Percentiles rank a stretch among this genome's conserved stretches.
Evolutionary conservation across 2,888 invertebrate genomes (phyloP).

Genomic region (Erebia epiphron): DNA sequence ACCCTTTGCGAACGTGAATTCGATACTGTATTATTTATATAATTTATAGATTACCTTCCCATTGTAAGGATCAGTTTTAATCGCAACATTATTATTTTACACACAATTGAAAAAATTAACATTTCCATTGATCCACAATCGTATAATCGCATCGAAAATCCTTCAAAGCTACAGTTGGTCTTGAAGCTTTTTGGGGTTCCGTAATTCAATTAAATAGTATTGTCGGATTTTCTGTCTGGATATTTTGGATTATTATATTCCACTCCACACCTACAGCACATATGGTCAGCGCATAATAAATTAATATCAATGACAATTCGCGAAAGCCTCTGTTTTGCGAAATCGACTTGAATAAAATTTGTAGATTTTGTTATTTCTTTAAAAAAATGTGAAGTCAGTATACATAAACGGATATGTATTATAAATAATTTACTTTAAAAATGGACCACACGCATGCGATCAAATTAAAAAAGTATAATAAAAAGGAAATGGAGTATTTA

Average conservation of each 20-base stretch:
- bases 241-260: too few relatives aligned
- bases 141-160: slow-evolving; percentile 4
- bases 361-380: not conserved
- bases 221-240: not conserved
- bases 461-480: slow-evolving; percentile 74
- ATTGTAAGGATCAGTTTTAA: slow-evolving; percentile 68
- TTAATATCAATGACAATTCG: too few relatives aligned
- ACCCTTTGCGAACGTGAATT: slow-evolving; percentile 65
- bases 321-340: too few relatives aligned
- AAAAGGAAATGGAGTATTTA: slow-evolving; percentile 77
- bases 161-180: slow-evolving; percentile 3
- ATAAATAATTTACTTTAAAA: slow-evolving; percentile 1
- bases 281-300: too few relatives aligned
- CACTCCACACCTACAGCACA: too few relatives aligned
- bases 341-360: too few relatives aligned
- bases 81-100: slow-evolving; percentile 66
- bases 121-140: slow-evolving; percentile 68
- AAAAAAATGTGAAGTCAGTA: not conserved
- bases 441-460: slow-evolving; percentile 73
- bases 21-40: slow-evolving; percentile 62
- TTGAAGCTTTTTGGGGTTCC: slow-evolving; percentile 12
- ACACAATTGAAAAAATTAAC: slow-evolving; percentile 76
- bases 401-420: too few relatives aligned
- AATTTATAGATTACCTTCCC: slow-evolving; percentile 69
- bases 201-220: not conserved